A percentile compares a stretch with the other conserved stretches of the same genome.
Conservation (phyloP, 2,113 vertebrate genomes). For the Cervus canadensis region DNA sequence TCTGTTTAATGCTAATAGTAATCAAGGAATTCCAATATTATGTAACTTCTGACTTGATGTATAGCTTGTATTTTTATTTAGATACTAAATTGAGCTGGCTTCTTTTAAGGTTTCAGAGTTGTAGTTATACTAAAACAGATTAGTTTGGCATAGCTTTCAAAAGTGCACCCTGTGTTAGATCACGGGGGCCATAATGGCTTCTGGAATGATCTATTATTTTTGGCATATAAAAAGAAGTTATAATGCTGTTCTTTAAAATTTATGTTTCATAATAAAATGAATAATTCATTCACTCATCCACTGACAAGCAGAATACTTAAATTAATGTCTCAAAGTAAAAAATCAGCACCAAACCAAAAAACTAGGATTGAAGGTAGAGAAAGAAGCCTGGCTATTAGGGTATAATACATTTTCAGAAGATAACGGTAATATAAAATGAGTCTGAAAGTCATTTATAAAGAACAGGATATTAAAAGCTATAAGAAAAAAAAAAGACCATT, state of each 20-base stretch:
- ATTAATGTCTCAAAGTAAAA: slow-evolving; percentile 72
- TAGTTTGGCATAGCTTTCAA: slow-evolving; percentile 51
- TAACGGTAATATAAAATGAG: slow-evolving; percentile 72
- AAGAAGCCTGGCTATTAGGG: slow-evolving; percentile 64
- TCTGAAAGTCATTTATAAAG: slow-evolving; percentile 75
- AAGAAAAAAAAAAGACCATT: slow-evolving; percentile 64
- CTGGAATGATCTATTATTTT: slow-evolving; percentile 72
- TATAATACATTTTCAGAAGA: slow-evolving; percentile 72
- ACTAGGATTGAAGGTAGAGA: slow-evolving; percentile 9
- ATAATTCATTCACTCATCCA: slow-evolving; percentile 57
- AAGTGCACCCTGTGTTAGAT: slow-evolving; percentile 48
- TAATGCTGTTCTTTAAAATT: slow-evolving; percentile 72
- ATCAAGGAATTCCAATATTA: neutral
- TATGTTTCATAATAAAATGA: slow-evolving; percentile 62
- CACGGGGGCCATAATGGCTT: slow-evolving; percentile 59
- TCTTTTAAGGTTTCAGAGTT: slow-evolving; percentile 18
- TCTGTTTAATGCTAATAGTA: slow-evolving; percentile 7
- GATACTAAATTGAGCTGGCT: neutral
- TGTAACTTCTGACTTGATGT: neutral
- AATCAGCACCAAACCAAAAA: slow-evolving; percentile 60
- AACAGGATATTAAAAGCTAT: slow-evolving; percentile 81
- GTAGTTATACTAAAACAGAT: slow-evolving; percentile 41
- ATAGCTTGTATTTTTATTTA: slow-evolving; percentile 33
- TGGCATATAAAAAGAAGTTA: slow-evolving; percentile 73
- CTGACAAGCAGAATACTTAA: slow-evolving; percentile 65